Conservation (phyloP, 1,140 invertebrate species). For the Bombyx mandarina region DNA sequence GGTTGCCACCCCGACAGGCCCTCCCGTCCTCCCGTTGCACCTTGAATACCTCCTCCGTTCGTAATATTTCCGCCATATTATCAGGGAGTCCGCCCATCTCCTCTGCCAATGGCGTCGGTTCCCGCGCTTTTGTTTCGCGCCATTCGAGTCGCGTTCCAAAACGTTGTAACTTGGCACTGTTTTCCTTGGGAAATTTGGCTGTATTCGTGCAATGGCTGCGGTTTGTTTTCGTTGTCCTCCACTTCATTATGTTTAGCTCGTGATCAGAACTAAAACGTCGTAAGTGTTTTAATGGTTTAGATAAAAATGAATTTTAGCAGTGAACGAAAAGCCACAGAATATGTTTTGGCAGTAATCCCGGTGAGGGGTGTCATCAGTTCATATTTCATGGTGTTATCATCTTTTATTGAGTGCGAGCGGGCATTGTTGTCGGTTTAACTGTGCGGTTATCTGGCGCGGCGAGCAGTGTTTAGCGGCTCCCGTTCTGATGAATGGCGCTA, state of each 20-base stretch:
- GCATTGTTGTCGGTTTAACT: conserved; percentile 67
- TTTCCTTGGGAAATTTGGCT: conserved; percentile 62
- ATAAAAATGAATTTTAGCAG: not conserved
- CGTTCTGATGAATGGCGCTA: conserved; percentile 62
- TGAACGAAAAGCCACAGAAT: conserved; percentile 15
- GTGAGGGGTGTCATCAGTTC: conserved; percentile 59
- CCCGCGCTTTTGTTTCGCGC: conserved; percentile 68
- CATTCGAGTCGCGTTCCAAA: conserved; percentile 50
- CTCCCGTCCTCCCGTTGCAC: conserved; percentile 34
- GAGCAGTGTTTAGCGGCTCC: conserved; percentile 57
- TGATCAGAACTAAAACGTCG: conserved; percentile 33
- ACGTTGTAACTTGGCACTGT: conserved; percentile 56
- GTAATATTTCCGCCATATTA: conserved; percentile 70
- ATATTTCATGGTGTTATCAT: conserved; percentile 70
- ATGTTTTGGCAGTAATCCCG: conserved; percentile 12
- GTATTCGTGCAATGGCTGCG: conserved; percentile 48
- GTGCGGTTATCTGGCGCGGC: conserved; percentile 57
- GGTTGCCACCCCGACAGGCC: conserved; percentile 19
- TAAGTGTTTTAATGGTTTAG: conserved; percentile 16
- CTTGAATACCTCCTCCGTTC: conserved; percentile 60
- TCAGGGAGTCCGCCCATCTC: conserved; percentile 60
- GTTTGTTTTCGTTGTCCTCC: conserved; percentile 56
- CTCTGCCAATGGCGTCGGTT: conserved; percentile 62
- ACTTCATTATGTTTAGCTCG: conserved; percentile 49
- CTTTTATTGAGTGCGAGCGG: conserved; percentile 69